Conservation (phyloP, 2,888 invertebrate species). For the Empis stercorea region DNA sequence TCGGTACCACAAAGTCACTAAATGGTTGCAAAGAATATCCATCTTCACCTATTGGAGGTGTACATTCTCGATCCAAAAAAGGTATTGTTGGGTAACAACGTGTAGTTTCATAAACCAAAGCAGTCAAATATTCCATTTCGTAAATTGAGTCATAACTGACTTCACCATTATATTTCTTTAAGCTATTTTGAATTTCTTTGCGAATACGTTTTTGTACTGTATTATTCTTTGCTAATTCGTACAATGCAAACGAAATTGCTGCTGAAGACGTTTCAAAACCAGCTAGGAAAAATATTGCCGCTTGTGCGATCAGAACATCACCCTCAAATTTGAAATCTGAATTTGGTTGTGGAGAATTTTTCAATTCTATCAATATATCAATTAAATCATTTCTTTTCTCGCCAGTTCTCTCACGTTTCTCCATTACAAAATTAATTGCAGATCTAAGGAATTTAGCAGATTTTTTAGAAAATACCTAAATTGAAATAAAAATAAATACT, state of each 20-base stretch:
- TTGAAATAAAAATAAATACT: neutral
- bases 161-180: slow-evolving; percentile 26
- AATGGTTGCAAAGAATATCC: slow-evolving; percentile 26
- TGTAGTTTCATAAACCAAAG: slow-evolving; percentile 33
- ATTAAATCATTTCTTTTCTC: slow-evolving; percentile 28
- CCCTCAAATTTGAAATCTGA: slow-evolving; percentile 18
- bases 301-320: slow-evolving; percentile 30
- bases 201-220: slow-evolving; percentile 34
- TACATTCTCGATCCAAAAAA: slow-evolving; percentile 30
- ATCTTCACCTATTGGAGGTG: slow-evolving; percentile 17
- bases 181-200: slow-evolving; percentile 32
- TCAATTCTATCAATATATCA: slow-evolving; percentile 32
- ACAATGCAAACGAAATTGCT: slow-evolving; percentile 34
- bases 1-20: slow-evolving; percentile 23
- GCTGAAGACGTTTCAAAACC: slow-evolving; percentile 35
- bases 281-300: slow-evolving; percentile 29
- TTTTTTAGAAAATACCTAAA: slow-evolving; percentile 8
- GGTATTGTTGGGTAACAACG: slow-evolving; percentile 33
- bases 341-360: slow-evolving; percentile 13
- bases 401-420: slow-evolving; percentile 31
- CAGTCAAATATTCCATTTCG: slow-evolving; percentile 36
- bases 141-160: slow-evolving; percentile 35
- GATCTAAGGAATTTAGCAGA: slow-evolving; percentile 20
- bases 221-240: slow-evolving; percentile 32
- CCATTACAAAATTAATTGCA: slow-evolving; percentile 34